Evolutionary conservation across 2,888 invertebrate species (phyloP).

Genomic region (Drosophila tripunctata): DNA sequence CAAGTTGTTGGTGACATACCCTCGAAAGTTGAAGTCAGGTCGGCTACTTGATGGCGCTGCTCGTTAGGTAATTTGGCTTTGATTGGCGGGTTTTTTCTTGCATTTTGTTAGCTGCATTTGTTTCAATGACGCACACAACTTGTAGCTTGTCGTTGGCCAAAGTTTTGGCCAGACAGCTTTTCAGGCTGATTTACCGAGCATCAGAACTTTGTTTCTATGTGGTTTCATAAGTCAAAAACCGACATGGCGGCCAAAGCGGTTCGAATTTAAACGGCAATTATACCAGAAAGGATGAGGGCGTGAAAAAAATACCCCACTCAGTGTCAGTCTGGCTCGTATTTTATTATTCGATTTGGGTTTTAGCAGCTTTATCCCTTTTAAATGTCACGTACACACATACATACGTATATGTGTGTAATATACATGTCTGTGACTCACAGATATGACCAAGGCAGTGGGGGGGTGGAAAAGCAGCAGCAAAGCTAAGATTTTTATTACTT

Average conservation of each 20-base stretch:
- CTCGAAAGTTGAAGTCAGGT: background rate
- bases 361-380: slow-evolving; percentile 70
- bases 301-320: no score
- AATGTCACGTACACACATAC: slow-evolving; percentile 65
- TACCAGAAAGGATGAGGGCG: slow-evolving; percentile 26
- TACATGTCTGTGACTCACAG: slow-evolving; percentile 69
- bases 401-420: slow-evolving; percentile 27
- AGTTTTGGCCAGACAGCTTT: slow-evolving; percentile 16
- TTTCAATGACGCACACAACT: slow-evolving; percentile 70
- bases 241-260: background rate
- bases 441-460: slow-evolving; percentile 57
- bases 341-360: slow-evolving; percentile 77
- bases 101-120: slow-evolving; percentile 75
- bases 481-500: slow-evolving; percentile 77
- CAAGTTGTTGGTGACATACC: slow-evolving; percentile 6
- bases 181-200: slow-evolving; percentile 12
- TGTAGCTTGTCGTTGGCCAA: slow-evolving; percentile 39
- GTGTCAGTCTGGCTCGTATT: slow-evolving; percentile 58
- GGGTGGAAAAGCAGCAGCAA: slow-evolving; percentile 28
- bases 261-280: slow-evolving; percentile 66
- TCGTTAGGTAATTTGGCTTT: slow-evolving; percentile 77
- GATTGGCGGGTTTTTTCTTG: slow-evolving; percentile 69
- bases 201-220: slow-evolving; percentile 13
- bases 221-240: slow-evolving; percentile 33
- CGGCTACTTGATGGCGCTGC: slow-evolving; percentile 67